Evolutionary conservation across 2,888 invertebrate species (phyloP), one percentile per base, ranked within the genome.

Genomic region (Ommatoiulus sabulosus): DNA sequence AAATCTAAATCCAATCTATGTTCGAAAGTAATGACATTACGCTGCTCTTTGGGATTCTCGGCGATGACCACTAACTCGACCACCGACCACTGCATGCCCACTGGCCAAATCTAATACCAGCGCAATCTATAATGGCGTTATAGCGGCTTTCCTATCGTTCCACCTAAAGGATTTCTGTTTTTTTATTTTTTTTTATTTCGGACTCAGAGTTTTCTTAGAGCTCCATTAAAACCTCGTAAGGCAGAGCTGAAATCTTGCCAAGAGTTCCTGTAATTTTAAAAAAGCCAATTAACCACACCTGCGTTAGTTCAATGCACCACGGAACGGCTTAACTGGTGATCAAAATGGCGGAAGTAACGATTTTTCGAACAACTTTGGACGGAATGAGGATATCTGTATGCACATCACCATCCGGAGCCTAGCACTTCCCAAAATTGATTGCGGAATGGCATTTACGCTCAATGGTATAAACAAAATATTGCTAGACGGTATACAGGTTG

Each of bases 1-100:
- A 80, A 35, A 80, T 80, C 80, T 80, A 80, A 80, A 80, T 80
- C 80, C 80, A 80, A 80, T 80, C 80, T 80, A 80, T 80, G 80
- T 80, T 80, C 20, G 80, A 80, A 80, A 80, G 80, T 80, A 80
- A 80, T 80, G 80, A 24, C 80, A 80, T 80, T 80, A 80, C 80
- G 80, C 35, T 35, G 80, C 80, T 80, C 80, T 80, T 80, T 80
- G 80, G 80, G 80, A 80, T 80, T 80, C 80, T 35, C 24, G 35
- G 35, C 80, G 12, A 10, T 80, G 80, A 80, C 80, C 80, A 35
- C 80, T 80, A 80, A 80, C 80, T 80, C 80, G 35, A 80, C 80
- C 80, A 20, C 80, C 35, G 80, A 80, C 80, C 80, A 80, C 80
- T 80, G 80, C 10, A 80, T 80, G 80, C 80, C 80, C 80, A 80